Evolutionary conservation across 2,113 vertebrate genomes (phyloP).

Genomic region (Albula goreensis): DNA sequence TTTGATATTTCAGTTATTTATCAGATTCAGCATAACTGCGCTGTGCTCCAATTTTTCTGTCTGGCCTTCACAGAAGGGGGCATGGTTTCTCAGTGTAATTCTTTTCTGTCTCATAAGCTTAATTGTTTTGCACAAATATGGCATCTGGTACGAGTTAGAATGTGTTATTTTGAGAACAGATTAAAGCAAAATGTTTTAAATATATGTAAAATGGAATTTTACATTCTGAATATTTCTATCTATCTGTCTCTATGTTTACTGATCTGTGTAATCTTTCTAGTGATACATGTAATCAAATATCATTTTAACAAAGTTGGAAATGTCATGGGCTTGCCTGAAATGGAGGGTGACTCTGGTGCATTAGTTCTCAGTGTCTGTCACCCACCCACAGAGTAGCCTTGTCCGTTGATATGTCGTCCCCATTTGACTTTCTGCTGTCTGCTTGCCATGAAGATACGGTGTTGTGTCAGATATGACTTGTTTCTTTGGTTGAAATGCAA

Average conservation of each 20-base stretch:
- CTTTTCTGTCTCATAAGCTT: slow-evolving; percentile 5
- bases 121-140: not conserved
- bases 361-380: not conserved
- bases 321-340: not conserved
- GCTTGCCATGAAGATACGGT: not conserved
- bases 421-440: not conserved
- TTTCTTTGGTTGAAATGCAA: not conserved
- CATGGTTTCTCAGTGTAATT: not conserved
- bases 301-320: not conserved
- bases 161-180: not conserved
- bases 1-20: slow-evolving; percentile 2
- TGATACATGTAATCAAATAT: not conserved
- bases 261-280: not conserved
- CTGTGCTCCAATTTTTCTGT: not conserved
- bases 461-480: not conserved
- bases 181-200: not conserved
- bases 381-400: not conserved
- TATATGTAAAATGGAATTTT: slow-evolving; percentile 7
- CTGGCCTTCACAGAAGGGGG: not conserved
- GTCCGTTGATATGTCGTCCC: not conserved
- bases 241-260: not conserved
- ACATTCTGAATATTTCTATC: not conserved
- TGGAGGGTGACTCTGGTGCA: not conserved
- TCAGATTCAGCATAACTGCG: not conserved
- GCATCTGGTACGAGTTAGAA: not conserved